Percentiles rank a stretch among this genome's conserved stretches.
Conservation (phyloP, 2,113 vertebrate genomes). For the Hiodon alosoides region DNA sequence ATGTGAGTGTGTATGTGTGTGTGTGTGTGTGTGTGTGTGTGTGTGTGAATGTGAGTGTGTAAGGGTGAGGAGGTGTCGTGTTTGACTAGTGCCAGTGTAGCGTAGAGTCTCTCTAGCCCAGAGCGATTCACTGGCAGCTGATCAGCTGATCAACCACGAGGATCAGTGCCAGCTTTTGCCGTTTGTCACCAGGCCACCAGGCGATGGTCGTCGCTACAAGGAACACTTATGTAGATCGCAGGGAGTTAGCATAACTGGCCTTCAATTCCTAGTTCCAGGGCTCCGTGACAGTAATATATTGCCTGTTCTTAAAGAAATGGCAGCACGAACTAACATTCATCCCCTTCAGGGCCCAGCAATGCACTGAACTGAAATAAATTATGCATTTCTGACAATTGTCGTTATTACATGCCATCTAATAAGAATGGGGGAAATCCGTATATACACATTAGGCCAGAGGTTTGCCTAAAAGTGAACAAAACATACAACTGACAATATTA, state of each 20-base stretch:
- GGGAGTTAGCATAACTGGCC: slow-evolving; percentile 19
- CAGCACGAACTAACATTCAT: slow-evolving; percentile 28
- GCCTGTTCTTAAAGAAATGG: slow-evolving; percentile 22
- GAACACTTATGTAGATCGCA: slow-evolving; percentile 19
- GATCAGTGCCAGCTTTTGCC: slow-evolving; percentile 21
- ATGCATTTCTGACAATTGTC: slow-evolving; percentile 28
- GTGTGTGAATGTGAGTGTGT: no score
- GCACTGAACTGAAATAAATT: slow-evolving; percentile 30
- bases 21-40: no score
- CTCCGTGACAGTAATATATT: slow-evolving; percentile 17
- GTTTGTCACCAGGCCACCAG: slow-evolving; percentile 20
- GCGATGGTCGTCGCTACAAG: slow-evolving; percentile 16
- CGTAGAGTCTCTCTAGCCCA: no score
- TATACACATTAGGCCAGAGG: slow-evolving; percentile 10
- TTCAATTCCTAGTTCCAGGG: neutral
- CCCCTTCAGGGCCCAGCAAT: slow-evolving; percentile 24
- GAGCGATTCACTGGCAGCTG: no score
- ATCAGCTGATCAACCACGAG: slow-evolving; percentile 19
- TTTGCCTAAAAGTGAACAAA: slow-evolving; percentile 15
- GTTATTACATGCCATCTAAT: slow-evolving; percentile 23
- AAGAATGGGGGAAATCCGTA: slow-evolving; percentile 21
- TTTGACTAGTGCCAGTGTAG: no score
- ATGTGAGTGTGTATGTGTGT: no score
- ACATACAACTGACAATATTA: neutral
- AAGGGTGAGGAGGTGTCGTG: no score